Evolutionary conservation across 1,140 invertebrate species (phyloP), one percentile per base, ranked within the genome.

Genomic region (Pseudoatta argentina): DNA sequence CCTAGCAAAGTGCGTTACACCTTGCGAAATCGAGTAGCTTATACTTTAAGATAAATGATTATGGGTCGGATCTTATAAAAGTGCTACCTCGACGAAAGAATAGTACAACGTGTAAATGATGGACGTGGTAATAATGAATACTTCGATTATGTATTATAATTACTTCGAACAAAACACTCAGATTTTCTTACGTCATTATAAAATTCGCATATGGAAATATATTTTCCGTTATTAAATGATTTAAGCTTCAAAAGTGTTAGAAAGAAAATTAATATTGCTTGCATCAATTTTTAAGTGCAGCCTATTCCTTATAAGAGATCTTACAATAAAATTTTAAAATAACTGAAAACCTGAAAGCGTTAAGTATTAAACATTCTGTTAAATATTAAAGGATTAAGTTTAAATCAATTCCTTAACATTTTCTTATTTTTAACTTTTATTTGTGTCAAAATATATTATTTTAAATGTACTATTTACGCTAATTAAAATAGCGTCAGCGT

Each of bases 31-130:
- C 59, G 67, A 61, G 24, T 61, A 59, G 55, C 8, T 30, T 27
- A 27, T 48, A 63, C 21, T 78, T 53, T 61, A 72, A 67, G 79
- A 73, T 82, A 39, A 48, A 51, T 72, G 44, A 73, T 72, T 44
- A 59, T 72, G 66, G 34, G 3, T 67, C 6, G 18, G 66, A 34
- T n/a, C 16, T 59, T 30, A 53, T 48, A 44, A 59, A 59, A 55
- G 39, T 82, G 18, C n/a, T 34, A 44, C 30, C 14, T 59, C 51
- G 34, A 48, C 21, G 51, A 48, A 72, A 73, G 7, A 39, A 14
- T 59, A 44, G 1, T 27, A 51, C 2, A 63, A 8, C 30, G 44
- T 72, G 16, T 48, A 48, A 61, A 1, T 59, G 53, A 82, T 48
- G 24, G 16, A 57, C 44, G 39, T 8, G 34, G 3, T 72, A 7